A percentile compares a stretch with the other conserved stretches of the same genome.
Evolutionary conservation across 1,140 invertebrate genomes (phyloP).

Genomic region (Kradibia gibbosae): DNA sequence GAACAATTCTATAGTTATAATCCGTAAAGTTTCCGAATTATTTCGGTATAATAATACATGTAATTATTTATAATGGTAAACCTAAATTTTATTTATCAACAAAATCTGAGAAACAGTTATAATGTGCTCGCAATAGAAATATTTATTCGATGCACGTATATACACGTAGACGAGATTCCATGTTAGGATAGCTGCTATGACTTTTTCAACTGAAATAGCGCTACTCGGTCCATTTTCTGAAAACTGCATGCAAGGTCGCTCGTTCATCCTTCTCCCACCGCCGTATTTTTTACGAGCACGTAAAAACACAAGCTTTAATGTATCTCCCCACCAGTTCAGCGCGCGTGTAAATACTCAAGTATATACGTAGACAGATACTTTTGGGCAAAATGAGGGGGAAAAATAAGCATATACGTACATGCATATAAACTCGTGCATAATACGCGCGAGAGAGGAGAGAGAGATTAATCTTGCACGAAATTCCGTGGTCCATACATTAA

Average conservation of each 20-base stretch:
- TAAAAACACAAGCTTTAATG: slow-evolving; percentile 40
- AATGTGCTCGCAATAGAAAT: background rate
- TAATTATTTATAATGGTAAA: no score
- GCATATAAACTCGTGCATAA: background rate
- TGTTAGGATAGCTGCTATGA: background rate
- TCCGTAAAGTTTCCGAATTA: no score
- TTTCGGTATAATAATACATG: no score
- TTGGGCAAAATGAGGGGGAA: background rate
- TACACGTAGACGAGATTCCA: background rate
- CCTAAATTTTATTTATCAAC: no score
- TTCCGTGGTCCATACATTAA: slow-evolving; percentile 24
- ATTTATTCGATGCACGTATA: background rate
- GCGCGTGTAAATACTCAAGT: background rate
- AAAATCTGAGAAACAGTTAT: no score
- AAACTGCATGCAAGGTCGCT: slow-evolving; percentile 42
- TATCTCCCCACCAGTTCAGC: background rate
- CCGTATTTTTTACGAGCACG: slow-evolving; percentile 37
- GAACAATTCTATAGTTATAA: no score
- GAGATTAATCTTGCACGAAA: slow-evolving; percentile 46
- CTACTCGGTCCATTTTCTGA: slow-evolving; percentile 29
- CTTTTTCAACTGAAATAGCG: slow-evolving; percentile 20
- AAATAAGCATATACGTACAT: background rate
- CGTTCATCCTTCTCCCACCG: slow-evolving; percentile 1
- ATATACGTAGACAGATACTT: background rate
- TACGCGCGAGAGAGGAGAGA: background rate